Percentiles rank a stretch among this genome's conserved stretches.
Conservation (phyloP, 1,140 invertebrate species). For the Bombus superbus region DNA sequence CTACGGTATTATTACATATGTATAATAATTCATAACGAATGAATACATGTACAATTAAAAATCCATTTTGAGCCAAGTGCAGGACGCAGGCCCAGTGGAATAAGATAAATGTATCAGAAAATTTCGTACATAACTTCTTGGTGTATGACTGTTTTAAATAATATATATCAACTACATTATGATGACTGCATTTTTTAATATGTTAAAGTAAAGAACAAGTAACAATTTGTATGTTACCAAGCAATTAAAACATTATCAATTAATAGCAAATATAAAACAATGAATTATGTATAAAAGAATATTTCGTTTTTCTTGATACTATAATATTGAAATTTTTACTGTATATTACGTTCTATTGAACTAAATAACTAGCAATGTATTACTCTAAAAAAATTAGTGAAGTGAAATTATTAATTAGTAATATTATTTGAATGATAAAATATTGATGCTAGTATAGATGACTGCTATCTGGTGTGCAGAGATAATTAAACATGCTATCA, state of each 20-base stretch:
- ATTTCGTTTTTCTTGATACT: not conserved
- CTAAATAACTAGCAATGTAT: constrained; percentile 2
- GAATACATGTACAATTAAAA: constrained; percentile 52
- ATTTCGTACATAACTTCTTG: constrained; percentile 40
- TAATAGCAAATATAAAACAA: not conserved
- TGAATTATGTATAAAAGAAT: not conserved
- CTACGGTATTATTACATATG: constrained; percentile 68
- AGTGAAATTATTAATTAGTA: constrained; percentile 39
- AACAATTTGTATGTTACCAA: not conserved
- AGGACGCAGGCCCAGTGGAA: constrained; percentile 68
- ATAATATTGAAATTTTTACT: constrained; percentile 1
- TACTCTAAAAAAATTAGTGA: not conserved
- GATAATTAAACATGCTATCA: constrained; percentile 31
- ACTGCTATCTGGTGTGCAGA: constrained; percentile 37
- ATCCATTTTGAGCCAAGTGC: constrained; percentile 68
- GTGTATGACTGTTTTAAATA: constrained; percentile 22
- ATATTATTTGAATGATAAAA: constrained; percentile 32
- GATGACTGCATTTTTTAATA: constrained; percentile 21
- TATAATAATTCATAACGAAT: constrained; percentile 61
- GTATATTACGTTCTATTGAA: constrained; percentile 4
- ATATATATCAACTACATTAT: not conserved
- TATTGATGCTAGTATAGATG: constrained; percentile 14
- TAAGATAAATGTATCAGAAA: constrained; percentile 28
- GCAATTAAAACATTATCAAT: not conserved
- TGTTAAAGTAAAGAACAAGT: constrained; percentile 4